Percentiles rank a stretch among this genome's conserved stretches.
phyloP scores from a whole-genome alignment of 2,113 vertebrate genomes.

The Semnopithecus entellus region DNA sequence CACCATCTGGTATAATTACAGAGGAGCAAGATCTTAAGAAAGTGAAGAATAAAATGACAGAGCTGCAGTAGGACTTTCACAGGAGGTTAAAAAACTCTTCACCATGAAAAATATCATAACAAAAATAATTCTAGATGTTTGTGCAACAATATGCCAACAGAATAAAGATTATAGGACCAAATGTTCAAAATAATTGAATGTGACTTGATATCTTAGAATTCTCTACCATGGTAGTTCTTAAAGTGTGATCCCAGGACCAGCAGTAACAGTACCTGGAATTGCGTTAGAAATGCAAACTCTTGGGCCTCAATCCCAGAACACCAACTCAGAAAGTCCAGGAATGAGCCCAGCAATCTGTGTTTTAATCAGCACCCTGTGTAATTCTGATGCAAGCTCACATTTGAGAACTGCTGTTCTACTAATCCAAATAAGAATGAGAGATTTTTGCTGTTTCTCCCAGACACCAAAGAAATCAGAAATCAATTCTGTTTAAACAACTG shows the following conservation, averaged over 20 bases:
- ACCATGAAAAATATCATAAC: constrained; percentile 22
- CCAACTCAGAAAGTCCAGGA: not conserved
- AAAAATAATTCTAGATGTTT: not conserved
- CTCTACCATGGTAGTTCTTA: not conserved
- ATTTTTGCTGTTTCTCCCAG: not conserved
- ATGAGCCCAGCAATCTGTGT: not conserved
- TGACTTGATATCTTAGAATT: not conserved
- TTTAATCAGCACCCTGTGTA: not conserved
- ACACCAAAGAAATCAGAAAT: not conserved
- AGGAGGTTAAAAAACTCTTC: constrained; percentile 59
- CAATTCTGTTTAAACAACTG: not conserved
- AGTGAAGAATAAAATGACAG: constrained; percentile 72
- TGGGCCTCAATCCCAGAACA: not conserved
- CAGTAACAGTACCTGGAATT: not conserved
- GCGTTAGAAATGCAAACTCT: not conserved
- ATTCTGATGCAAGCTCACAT: not conserved
- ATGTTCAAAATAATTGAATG: constrained; percentile 29
- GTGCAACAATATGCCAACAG: not conserved
- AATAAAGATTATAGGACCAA: not conserved
- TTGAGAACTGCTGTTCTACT: not conserved
- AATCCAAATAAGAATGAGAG: not conserved
- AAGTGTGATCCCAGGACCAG: not conserved
- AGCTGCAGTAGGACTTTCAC: constrained; percentile 14
- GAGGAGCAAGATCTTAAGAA: constrained; percentile 67
- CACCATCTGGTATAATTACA: constrained; percentile 77